Percentiles rank a stretch among this genome's conserved stretches.
phyloP scores from a whole-genome alignment of 1,140 invertebrate species.

The Sarcophaga bullata region DNA sequence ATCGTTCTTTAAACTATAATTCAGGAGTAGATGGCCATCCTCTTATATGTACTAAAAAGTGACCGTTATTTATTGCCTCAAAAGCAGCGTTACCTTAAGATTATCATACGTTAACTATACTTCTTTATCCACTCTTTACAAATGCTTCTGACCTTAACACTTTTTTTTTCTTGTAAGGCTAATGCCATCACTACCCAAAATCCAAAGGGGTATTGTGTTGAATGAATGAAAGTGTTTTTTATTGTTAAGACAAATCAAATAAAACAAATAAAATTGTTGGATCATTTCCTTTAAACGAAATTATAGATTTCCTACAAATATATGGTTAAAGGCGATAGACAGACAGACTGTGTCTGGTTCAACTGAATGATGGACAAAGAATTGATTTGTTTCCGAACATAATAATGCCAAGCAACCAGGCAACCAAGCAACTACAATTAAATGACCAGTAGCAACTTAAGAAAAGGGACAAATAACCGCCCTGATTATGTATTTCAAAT shows the following conservation, averaged over 20 bases:
- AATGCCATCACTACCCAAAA: not conserved
- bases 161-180: not conserved
- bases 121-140: not conserved
- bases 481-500: conserved; percentile 24
- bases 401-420: not conserved
- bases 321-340: no score
- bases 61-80: no score
- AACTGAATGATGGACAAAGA: not conserved
- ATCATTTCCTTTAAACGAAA: not conserved
- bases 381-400: not conserved
- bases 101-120: no score
- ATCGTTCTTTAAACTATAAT: no score
- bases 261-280: not conserved
- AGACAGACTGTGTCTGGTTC: no score
- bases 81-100: no score
- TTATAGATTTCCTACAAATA: no score
- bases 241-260: not conserved
- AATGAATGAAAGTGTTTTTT: not conserved
- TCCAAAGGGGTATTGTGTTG: no score
- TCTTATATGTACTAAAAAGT: no score
- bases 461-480: conserved; percentile 14
- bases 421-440: not conserved
- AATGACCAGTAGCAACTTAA: conserved; percentile 14
- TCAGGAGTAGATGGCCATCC: no score
- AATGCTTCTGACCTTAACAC: not conserved